Conservation (phyloP, 2,888 invertebrate species). For the Drosophila borborema region DNA sequence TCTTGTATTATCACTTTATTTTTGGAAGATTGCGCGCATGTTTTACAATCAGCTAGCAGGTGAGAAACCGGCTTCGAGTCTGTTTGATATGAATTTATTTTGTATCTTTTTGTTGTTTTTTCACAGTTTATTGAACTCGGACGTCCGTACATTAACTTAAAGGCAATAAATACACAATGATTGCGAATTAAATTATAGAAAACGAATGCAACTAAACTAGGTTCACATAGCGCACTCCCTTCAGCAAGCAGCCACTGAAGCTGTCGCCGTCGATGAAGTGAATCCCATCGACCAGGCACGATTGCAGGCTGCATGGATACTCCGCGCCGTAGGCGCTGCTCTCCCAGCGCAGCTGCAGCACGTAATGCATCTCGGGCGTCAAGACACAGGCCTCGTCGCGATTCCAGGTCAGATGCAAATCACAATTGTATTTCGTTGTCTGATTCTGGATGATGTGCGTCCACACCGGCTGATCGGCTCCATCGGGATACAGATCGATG, state of each 20-base stretch:
- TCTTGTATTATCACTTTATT: background rate
- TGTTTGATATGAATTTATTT: conserved; percentile 25
- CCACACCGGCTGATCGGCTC: conserved; percentile 63
- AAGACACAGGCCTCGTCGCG: conserved; percentile 80
- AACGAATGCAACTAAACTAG: conserved; percentile 65
- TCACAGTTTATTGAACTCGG: conserved; percentile 78
- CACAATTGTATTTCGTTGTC: conserved; percentile 83
- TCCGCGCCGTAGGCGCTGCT: conserved; percentile 82
- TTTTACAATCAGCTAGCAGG: conserved; percentile 24
- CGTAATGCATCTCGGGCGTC: conserved; percentile 82
- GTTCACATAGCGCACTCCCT: conserved; percentile 82
- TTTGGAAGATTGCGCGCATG: conserved; percentile 8
- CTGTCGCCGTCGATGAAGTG: conserved; percentile 78
- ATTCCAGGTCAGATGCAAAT: conserved; percentile 78
- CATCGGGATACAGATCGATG: conserved; percentile 76
- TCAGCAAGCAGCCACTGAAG: conserved; percentile 82
- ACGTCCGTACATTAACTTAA: conserved; percentile 62
- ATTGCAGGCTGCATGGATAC: conserved; percentile 84
- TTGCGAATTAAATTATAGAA: conserved; percentile 39
- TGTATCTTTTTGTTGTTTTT: conserved; percentile 2
- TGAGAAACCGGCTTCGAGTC: conserved; percentile 60
- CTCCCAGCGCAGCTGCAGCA: conserved; percentile 82
- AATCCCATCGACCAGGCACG: conserved; percentile 79
- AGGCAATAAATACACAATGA: conserved; percentile 63
- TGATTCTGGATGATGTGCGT: conserved; percentile 74